Percentiles rank a stretch among this genome's conserved stretches.
Evolutionary conservation across 1,140 invertebrate genomes (phyloP).

Genomic region (Lordiphosa collinella): DNA sequence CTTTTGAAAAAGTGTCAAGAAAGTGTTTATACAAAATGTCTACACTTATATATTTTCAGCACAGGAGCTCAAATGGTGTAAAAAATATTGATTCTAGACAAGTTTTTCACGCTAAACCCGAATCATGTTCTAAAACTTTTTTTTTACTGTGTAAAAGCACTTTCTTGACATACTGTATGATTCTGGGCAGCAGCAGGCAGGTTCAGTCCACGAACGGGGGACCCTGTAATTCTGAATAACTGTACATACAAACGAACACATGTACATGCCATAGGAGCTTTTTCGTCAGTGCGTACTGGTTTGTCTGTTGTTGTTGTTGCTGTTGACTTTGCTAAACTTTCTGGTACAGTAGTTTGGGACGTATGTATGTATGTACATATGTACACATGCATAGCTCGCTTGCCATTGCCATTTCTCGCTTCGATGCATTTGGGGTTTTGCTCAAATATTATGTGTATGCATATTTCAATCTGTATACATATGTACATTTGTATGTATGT

Average conservation of each 20-base stretch:
- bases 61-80: too few relatives aligned
- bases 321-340: slow-evolving; percentile 37
- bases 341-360: slow-evolving; percentile 36
- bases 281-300: slow-evolving; percentile 38
- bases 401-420: slow-evolving; percentile 38
- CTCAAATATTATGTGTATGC: slow-evolving; percentile 46
- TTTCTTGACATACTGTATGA: too few relatives aligned
- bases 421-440: slow-evolving; percentile 34
- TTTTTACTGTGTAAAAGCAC: too few relatives aligned
- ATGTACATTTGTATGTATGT: slow-evolving; percentile 8
- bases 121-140: too few relatives aligned
- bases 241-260: slow-evolving; percentile 18
- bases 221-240: slow-evolving; percentile 9
- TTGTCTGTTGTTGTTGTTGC: slow-evolving; percentile 23
- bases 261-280: slow-evolving; percentile 25
- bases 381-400: slow-evolving; percentile 18
- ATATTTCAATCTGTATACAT: slow-evolving; percentile 24
- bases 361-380: slow-evolving; percentile 14
- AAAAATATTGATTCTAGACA: too few relatives aligned
- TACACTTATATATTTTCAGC: too few relatives aligned
- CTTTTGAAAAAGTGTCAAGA: too few relatives aligned
- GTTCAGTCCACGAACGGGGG: not conserved
- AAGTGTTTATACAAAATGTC: too few relatives aligned
- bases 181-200: not conserved
- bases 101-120: too few relatives aligned